Conservation (phyloP, 2,113 vertebrate species). For the Craseonycteris thonglongyai region DNA sequence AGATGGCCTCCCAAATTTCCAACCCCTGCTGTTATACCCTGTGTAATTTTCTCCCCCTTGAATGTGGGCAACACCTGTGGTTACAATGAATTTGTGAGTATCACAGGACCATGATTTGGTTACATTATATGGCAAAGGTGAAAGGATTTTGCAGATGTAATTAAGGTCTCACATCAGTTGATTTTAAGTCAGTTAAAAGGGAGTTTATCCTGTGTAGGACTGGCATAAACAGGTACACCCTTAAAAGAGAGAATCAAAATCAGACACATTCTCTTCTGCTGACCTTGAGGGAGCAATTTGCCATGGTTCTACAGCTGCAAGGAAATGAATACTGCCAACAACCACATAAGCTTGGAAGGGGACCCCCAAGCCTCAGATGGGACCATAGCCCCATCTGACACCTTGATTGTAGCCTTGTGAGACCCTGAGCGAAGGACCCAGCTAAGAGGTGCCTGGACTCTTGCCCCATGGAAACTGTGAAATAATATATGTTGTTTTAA, state of each 20-base stretch:
- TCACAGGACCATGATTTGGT: not conserved
- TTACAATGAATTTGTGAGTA: not conserved
- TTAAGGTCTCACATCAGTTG: not conserved
- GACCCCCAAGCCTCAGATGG: slow-evolving; percentile 36
- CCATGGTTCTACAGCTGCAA: slow-evolving; percentile 33
- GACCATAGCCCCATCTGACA: slow-evolving; percentile 29
- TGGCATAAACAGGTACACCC: not conserved
- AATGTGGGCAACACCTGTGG: not conserved
- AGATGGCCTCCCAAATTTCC: not conserved
- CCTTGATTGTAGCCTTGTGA: slow-evolving; percentile 28
- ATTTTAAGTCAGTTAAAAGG: not conserved
- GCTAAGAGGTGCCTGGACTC: not conserved
- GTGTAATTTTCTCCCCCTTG: not conserved
- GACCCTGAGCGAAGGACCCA: not conserved
- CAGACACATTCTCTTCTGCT: not conserved
- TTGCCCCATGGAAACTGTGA: slow-evolving; percentile 39
- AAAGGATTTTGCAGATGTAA: not conserved
- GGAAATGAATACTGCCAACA: slow-evolving; percentile 41
- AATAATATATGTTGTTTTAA: slow-evolving; percentile 24
- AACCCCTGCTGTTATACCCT: not conserved
- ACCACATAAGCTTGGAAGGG: slow-evolving; percentile 36
- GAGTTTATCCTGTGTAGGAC: not conserved
- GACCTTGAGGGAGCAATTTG: slow-evolving; percentile 24
- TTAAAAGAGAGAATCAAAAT: not conserved
- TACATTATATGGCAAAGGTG: not conserved